Evolutionary conservation across 2,888 invertebrate species (phyloP).

Genomic region (Oscheius sp.): DNA sequence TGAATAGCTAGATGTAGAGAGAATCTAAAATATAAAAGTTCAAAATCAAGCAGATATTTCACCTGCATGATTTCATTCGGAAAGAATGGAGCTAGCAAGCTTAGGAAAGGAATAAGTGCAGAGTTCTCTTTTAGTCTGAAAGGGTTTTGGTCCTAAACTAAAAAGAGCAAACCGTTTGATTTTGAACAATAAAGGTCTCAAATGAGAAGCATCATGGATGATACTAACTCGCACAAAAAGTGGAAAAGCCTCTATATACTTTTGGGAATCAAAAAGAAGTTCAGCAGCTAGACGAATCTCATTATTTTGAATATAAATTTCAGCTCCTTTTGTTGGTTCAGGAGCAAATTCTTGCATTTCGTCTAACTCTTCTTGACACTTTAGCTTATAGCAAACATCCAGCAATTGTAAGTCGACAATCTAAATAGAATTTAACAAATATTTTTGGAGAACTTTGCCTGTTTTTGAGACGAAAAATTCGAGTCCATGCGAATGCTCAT

Average conservation of each 20-base stretch:
- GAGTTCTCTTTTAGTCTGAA: not conserved
- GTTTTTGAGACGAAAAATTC: not conserved
- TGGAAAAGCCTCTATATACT: conserved; percentile 5
- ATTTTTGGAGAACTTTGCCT: not conserved
- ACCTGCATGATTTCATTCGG: not conserved
- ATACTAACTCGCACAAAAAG: not conserved
- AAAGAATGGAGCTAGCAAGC: conserved; percentile 6
- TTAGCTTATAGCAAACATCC: not conserved
- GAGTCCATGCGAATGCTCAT: not conserved
- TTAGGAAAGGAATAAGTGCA: not conserved
- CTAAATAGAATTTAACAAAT: not conserved
- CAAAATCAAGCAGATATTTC: not conserved
- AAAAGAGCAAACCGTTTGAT: not conserved
- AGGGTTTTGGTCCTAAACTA: not conserved
- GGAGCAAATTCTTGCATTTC: not conserved
- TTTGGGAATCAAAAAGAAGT: not conserved
- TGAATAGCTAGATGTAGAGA: not conserved
- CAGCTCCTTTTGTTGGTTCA: not conserved
- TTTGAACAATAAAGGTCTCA: conserved; percentile 4
- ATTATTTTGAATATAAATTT: not conserved
- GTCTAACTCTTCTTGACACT: not conserved
- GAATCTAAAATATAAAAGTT: not conserved
- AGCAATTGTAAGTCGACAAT: not conserved
- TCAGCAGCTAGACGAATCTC: conserved; percentile 2
- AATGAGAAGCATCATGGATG: not conserved